Evolutionary conservation across 2,888 invertebrate genomes (phyloP), one percentile per base, ranked within the genome.

Genomic region (Xestia ashworthii): DNA sequence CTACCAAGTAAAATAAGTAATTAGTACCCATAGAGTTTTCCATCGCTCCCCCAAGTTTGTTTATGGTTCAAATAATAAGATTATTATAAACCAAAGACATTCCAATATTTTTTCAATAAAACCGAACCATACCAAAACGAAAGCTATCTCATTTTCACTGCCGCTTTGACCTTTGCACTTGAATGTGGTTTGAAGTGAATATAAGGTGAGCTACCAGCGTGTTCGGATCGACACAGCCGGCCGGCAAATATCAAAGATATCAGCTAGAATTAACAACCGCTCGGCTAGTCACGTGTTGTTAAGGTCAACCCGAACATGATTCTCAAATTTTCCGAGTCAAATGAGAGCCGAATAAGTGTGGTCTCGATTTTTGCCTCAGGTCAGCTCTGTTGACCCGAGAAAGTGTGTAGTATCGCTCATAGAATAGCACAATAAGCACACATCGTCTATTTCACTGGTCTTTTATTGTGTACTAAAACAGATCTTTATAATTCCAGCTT

Each of bases 401-500:
- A 41, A 12, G 12, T n/a, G 22, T n/a, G 19, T n/a, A n/a, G n/a
- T 41, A 65, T 65, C 64, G 41, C 41, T 55, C n/a, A 38, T 14
- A 74, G 44, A 50, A 53, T 53, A 53, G 25, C 19, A 46, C 19
- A 44, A 65, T 14, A 44, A n/a, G 44, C 19, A 25, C 14, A 41
- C 9, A 12, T n/a, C 0, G 8, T 22, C 14, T 60, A 5, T 12
- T 16, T 22, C 41, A 9, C 9, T 32, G 9, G 2, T 6, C 16
- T 44, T 3, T 16, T 0, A 55, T 50, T 38, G 1, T 64, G 4
- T 55, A 78, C 71, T 71, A 74, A 80, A 58, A 71, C 4, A 2
- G 0, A 12, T 5, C 4, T 50, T 68, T 12, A 60, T 8, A 8
- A 76, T 94, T 94, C 14, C 93, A 97, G 97, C 32, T 97, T 92